Base-by-base conservation (phyloP, 2,888 invertebrate genomes). In the Horisme vitalbata region DNA sequence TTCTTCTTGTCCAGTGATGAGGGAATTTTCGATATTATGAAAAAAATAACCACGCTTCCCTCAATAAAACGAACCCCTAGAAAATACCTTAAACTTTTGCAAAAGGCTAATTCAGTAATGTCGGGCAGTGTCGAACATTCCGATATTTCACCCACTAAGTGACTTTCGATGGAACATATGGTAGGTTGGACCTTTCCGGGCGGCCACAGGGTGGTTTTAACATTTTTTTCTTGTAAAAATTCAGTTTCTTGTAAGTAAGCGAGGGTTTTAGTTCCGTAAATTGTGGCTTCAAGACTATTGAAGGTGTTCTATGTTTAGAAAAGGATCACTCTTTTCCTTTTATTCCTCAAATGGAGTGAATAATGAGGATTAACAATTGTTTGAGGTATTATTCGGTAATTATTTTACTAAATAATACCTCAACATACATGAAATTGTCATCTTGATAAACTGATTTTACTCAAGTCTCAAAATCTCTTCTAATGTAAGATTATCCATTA, bases 121-220 rank as follows among this genome's bases (percentile, higher is more conserved):
- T 57, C 60, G 55, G 61, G 59, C 65, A 63, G 57, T 63, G 64
- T 61, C 63, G 63, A 60, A 65, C 63, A 63, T 59, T 65, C 47
- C 59, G 58, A 67, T 58, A 59, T 69, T 67, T 71, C 61, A 57
- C 65, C 57, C 65, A 65, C 77, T 85, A 86, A 86, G 84, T 79
- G 85, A 84, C 75, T 83, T 85, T 80, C 75, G 68, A 84, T 83
- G 61, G 78, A 81, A 81, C 84, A 83, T 80, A 83, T 83, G 82
- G 81, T 69, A 61, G 46, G 43, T 53, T 60, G 66, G 72, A 68
- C 74, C 79, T 73, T 75, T 75, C 63, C 49, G 52, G 67, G 71
- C 63, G 52, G 71, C 52, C 46, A 12, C 37, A 47, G 81, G 80
- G 78, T 75, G 80, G 79, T 82, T 78, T 85, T 82, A 63, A 73